phyloP scores from a whole-genome alignment of 2,888 invertebrate species.

The Seira musarum region DNA sequence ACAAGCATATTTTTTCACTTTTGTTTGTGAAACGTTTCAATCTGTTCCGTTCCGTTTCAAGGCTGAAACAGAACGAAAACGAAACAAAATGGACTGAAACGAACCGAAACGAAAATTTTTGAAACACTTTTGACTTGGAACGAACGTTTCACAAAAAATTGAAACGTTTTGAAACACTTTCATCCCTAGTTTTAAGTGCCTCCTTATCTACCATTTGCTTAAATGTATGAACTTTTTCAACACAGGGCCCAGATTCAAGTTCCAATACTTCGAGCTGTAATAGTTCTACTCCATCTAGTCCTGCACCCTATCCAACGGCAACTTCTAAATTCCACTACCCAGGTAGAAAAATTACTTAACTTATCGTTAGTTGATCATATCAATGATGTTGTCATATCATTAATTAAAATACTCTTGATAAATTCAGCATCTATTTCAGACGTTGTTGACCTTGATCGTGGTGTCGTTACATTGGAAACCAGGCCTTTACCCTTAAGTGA shows the following conservation, averaged over 20 bases:
- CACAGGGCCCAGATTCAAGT: conserved; percentile 85
- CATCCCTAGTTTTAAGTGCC: too few relatives aligned
- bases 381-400: not conserved
- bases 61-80: too few relatives aligned
- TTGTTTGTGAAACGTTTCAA: too few relatives aligned
- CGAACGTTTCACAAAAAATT: too few relatives aligned
- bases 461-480: conserved; percentile 76
- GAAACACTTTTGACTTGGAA: too few relatives aligned
- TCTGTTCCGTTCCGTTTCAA: too few relatives aligned
- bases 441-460: conserved; percentile 67
- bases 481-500: conserved; percentile 73
- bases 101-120: too few relatives aligned
- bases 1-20: too few relatives aligned
- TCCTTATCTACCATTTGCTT: too few relatives aligned
- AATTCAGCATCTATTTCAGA: not conserved
- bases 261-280: conserved; percentile 97
- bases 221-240: too few relatives aligned
- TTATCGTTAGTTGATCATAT: not conserved
- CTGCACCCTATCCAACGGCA: conserved; percentile 76
- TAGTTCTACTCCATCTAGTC: conserved; percentile 96
- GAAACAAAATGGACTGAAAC: too few relatives aligned
- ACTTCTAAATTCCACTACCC: conserved; percentile 85
- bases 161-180: too few relatives aligned
- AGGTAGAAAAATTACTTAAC: conserved; percentile 75
- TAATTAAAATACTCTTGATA: not conserved